Base-by-base conservation (phyloP, 2,888 invertebrate genomes). In the Plagiodera versicolora region DNA sequence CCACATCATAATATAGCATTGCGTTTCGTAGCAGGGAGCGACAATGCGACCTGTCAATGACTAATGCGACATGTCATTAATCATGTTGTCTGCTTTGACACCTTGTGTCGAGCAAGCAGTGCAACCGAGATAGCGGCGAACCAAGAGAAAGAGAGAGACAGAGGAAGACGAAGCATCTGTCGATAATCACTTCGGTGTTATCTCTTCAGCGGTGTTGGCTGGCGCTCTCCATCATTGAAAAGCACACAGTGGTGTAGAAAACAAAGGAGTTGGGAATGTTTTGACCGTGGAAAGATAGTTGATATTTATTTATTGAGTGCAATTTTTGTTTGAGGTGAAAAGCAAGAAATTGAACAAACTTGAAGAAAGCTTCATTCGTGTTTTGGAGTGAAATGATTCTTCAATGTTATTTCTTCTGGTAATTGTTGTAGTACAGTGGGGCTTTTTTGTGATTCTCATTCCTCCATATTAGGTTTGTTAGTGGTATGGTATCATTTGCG, bases 41-140 rank as follows among this genome's bases (percentile, higher is more conserved):
- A 78, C 79, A 78, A 77, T 77, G 72, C 75, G 67, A 72, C 71
- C 75, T 77, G 79, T 78, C 78, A 78, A 77, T 78, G 74, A 71
- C 72, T 79, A 79, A 79, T 78, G 78, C 75, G 72, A 71, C 70
- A 74, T 70, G 76, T 74, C 78, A 79, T 79, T 78, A 79, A 79
- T 79, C 79, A 79, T 75, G 63, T 10, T 39, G 65, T 68, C 68
- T 71, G 67, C 65, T 69, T 70, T 74, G 75, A 75, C 75, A 74
- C 73, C 74, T 72, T 72, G n/a, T n/a, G 71, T 63, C 72, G 71
- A 64, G 66, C 72, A 65, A 71, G 70, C 72, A 16, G 28, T 14
- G 39, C 19, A 45, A 17, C 53, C 73, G 70, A 75, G 77, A 77
- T 77, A 74, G 73, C 65, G 63, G 45, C 56, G 65, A 18, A 17